Conservation (phyloP, 2,888 invertebrate genomes). For the Lacanobia wlatinum region DNA sequence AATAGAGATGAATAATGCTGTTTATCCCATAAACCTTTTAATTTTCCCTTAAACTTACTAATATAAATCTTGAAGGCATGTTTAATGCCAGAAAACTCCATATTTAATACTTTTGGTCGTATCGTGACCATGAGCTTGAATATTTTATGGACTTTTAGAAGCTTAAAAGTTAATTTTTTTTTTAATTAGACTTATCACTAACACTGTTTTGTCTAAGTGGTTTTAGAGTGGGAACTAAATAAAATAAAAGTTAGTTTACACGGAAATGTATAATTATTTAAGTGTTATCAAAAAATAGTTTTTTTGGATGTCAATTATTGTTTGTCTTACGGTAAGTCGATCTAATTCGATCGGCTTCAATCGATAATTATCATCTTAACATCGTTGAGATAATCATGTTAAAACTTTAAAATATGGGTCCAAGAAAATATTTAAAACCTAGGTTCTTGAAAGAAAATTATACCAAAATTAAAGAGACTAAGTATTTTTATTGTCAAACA, state of each 20-base stretch:
- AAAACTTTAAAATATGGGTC: no score
- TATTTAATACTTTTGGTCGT: conserved; percentile 48
- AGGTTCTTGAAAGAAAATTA: background rate
- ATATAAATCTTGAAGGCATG: conserved; percentile 56
- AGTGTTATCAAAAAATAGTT: background rate
- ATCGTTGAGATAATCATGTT: no score
- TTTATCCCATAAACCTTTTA: conserved; percentile 43
- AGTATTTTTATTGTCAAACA: background rate
- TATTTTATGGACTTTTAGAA: conserved; percentile 30
- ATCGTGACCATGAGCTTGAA: conserved; percentile 33
- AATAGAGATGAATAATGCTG: conserved; percentile 24
- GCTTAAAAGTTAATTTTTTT: conserved; percentile 6
- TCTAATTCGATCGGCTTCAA: no score
- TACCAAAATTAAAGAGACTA: background rate
- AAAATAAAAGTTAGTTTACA: background rate
- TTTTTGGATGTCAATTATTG: no score
- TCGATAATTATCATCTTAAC: no score
- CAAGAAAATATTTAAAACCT: background rate
- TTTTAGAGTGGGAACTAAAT: conserved; percentile 11
- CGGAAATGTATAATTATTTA: background rate
- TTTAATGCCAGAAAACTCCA: conserved; percentile 55
- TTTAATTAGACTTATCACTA: background rate
- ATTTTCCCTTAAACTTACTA: conserved; percentile 33
- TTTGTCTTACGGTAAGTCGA: no score
- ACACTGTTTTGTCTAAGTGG: background rate